A percentile compares a stretch with the other conserved stretches of the same genome.
Evolutionary conservation across 1,140 invertebrate species (phyloP).

Genomic region (Ooceraea biroi): DNA sequence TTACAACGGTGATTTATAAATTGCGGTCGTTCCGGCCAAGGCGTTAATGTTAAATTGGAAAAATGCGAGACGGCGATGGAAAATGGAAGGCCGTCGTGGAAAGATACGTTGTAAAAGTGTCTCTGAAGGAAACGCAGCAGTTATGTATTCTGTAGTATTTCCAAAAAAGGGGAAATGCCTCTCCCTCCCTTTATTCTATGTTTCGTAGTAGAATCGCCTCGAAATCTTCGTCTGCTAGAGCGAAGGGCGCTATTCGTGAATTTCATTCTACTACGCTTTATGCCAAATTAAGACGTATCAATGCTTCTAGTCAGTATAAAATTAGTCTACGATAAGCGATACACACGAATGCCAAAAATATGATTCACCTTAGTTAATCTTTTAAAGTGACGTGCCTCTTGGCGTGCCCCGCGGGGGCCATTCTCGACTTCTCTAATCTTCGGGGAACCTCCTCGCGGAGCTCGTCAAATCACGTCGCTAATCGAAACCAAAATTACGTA

Average conservation of each 20-base stretch:
- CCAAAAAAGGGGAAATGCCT: background rate
- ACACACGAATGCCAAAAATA: constrained; percentile 34
- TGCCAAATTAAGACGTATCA: constrained; percentile 60
- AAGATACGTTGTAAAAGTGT: constrained; percentile 28
- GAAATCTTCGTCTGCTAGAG: constrained; percentile 9
- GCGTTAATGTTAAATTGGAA: constrained; percentile 11
- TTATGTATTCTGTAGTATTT: constrained; percentile 2
- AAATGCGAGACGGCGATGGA: background rate
- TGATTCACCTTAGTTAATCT: constrained; percentile 31
- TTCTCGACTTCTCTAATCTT: background rate
- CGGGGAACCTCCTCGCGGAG: background rate
- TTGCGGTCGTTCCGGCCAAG: constrained; percentile 8
- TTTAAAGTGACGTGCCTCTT: background rate
- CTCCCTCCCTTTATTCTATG: background rate
- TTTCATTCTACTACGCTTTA: constrained; percentile 45
- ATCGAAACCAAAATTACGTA: constrained; percentile 52
- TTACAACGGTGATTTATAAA: constrained; percentile 17
- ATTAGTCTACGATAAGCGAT: constrained; percentile 51
- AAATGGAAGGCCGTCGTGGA: background rate
- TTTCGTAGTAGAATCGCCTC: constrained; percentile 44
- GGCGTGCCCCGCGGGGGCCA: background rate
- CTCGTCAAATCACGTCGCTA: background rate
- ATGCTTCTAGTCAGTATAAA: constrained; percentile 59
- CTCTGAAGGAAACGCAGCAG: background rate
- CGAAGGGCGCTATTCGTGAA: constrained; percentile 15